Base-by-base conservation (phyloP, 2,113 vertebrate species). In the Oceanodroma tethys region DNA sequence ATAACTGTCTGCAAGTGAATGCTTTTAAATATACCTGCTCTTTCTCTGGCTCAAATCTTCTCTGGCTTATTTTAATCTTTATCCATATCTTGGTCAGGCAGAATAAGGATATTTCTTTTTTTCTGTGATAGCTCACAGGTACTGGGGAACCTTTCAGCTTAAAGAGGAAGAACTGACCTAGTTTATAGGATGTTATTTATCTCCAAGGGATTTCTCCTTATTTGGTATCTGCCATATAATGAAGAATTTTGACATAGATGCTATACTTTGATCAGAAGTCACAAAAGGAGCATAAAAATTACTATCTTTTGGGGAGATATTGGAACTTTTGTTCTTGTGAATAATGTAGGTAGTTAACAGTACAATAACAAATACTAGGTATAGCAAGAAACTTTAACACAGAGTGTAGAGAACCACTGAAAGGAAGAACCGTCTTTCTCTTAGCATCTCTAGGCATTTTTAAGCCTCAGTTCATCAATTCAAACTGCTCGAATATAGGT, bases 121-220 rank as follows among this genome's bases (percentile, higher is more conserved):
- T 52, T 34, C 38, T 38, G 12, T 71, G 70, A 18, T 90, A 42
- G 60, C 63, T 96, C 55, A 80, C 16, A 76, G 50, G 40, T 93
- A 76, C 32, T 47, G 38, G 40, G 56, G 67, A 81, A 42, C 34
- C 68, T 95, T 93, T 87, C 53, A 88, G 79, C 56, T 74, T 92
- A 87, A 91, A 83, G 48, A 85, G 75, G 62, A 95, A 91, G 74
- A 90, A 59, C 55, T 97, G 97, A 96, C 94, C 97, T 96, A 96
- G 47, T 97, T 98, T 95, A 70, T 36, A 79, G 66, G 30, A 90
- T 93, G 76, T 73, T 96, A 91, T 94, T 95, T 94, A 75, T 92
- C 81, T 85, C 53, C 38, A 9, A 86, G 66, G 65, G 65, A 55
- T 88, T 94, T 86, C 11, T 93, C n/a, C 26, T 90, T 86, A 45